Conservation (phyloP, 2,797 vertebrate genomes). For the Peromyscus eremicus region DNA sequence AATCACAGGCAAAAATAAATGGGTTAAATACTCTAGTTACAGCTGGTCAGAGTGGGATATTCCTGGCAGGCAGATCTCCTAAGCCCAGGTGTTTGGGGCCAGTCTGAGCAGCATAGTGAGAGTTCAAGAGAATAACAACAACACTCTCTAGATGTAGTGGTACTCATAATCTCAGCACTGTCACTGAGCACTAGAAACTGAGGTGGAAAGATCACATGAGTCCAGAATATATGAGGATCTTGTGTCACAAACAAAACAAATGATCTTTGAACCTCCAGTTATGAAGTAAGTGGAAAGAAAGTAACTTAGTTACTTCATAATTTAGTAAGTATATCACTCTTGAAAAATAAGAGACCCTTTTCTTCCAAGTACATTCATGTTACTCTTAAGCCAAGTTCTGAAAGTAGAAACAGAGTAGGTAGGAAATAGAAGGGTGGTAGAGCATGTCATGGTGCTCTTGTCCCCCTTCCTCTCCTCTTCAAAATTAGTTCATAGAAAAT, state of each 20-base stretch:
- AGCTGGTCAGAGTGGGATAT: neutral
- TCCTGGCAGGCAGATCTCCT: neutral
- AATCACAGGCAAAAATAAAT: neutral
- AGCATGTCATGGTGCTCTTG: neutral
- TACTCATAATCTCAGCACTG: neutral
- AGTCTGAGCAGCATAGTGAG: neutral
- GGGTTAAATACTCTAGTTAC: neutral
- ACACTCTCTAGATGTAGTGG: neutral
- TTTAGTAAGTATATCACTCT: neutral
- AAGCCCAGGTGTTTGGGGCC: neutral
- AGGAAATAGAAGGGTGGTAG: neutral
- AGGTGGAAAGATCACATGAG: neutral
- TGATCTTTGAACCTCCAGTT: neutral
- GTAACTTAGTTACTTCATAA: neutral
- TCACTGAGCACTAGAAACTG: neutral
- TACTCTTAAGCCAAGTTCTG: neutral
- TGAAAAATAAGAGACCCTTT: neutral
- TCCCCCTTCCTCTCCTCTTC: neutral
- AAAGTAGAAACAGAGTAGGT: neutral
- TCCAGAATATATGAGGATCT: neutral
- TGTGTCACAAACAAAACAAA: neutral
- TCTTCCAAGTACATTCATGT: neutral
- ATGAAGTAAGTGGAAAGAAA: constrained; percentile 23
- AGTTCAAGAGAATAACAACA: neutral
- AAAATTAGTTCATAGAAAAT: constrained; percentile 38